Evolutionary conservation across 2,888 invertebrate species (phyloP).

Genomic region (Rotaria magnacalcarata): DNA sequence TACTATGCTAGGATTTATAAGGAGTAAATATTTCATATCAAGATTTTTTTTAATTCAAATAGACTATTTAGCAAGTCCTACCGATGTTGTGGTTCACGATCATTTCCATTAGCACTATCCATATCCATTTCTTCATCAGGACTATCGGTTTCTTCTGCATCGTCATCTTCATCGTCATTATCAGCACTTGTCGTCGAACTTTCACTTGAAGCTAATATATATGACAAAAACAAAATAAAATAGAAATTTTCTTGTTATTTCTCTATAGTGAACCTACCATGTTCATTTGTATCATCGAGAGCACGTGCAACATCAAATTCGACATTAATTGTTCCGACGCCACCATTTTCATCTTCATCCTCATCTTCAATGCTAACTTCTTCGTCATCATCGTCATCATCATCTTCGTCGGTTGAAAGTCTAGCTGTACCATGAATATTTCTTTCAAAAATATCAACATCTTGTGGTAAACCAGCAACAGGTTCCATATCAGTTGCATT

Average conservation of each 20-base stretch:
- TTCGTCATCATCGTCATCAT: conserved; percentile 55
- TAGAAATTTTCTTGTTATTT: neutral
- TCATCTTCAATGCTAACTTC: conserved; percentile 43
- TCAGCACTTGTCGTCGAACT: neutral
- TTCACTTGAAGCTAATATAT: neutral
- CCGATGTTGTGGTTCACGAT: conserved; percentile 48
- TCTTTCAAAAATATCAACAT: conserved; percentile 41
- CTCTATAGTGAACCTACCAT: neutral
- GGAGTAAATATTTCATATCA: too few relatives aligned
- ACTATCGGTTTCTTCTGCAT: conserved; percentile 22
- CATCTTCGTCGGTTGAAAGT: conserved; percentile 51
- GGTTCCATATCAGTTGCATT: conserved; percentile 47
- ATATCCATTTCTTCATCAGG: conserved; percentile 47
- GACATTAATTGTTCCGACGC: neutral
- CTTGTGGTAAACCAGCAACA: conserved; percentile 44
- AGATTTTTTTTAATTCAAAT: too few relatives aligned
- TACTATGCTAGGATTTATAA: too few relatives aligned
- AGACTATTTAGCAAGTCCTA: conserved; percentile 25
- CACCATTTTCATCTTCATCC: conserved; percentile 47
- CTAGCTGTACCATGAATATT: neutral
- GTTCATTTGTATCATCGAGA: neutral
- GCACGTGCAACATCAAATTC: neutral
- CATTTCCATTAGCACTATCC: conserved; percentile 48
- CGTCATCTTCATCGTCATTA: conserved; percentile 32
- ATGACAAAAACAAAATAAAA: neutral